Base-by-base conservation (phyloP, 2,113 vertebrate species). In the Amphilophus citrinellus region DNA sequence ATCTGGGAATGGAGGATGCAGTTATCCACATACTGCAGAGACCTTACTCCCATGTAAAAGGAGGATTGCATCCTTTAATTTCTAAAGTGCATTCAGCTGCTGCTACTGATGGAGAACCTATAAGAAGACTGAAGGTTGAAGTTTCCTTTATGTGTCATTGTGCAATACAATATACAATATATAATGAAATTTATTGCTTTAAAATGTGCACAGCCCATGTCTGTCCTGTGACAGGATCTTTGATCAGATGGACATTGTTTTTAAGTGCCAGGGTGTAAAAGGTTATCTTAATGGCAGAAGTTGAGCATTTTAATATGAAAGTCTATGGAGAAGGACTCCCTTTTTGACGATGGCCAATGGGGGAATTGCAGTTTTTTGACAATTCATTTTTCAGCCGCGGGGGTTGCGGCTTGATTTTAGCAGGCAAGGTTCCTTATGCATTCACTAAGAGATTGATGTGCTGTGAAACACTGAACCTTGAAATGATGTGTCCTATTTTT, bases 401-500 rank as follows among this genome's bases (percentile, higher is more conserved):
- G 47, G 27, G 30, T 73, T 73, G 27, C 47, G 32, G 17, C 47
- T 73, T 73, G 47, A 71, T 76, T 87, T 85, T 63, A 35, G 44
- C 10, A 63, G 24, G 24, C 59, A 47, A 66, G 63, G 35, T 65
- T 9, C 22, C 14, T 17, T 6, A 14, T 68, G 10, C 5, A 11
- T 68, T 65, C 30, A 32, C 35, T 56, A 76, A 63, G 79, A 85
- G 14, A 71, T 77, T 84, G 32, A 82, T 63, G 82, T 17, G 20
- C 24, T 61, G 37, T 63, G n/a, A 84, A 68, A 86, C 62, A 22
- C 32, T 77, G 37, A 73, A n/a, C 32, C 27, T 61, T 27, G 18
- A 9, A 79, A 62, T 44, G 2, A 27, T 76, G 59, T 20, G 39
- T 59, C 27, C 77, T 56, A 85, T 60, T 76, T 86, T 53, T 62